Percentiles rank a stretch among this genome's conserved stretches.
Evolutionary conservation across 1,140 invertebrate genomes (phyloP).

Genomic region (Polypedilum pembai): DNA sequence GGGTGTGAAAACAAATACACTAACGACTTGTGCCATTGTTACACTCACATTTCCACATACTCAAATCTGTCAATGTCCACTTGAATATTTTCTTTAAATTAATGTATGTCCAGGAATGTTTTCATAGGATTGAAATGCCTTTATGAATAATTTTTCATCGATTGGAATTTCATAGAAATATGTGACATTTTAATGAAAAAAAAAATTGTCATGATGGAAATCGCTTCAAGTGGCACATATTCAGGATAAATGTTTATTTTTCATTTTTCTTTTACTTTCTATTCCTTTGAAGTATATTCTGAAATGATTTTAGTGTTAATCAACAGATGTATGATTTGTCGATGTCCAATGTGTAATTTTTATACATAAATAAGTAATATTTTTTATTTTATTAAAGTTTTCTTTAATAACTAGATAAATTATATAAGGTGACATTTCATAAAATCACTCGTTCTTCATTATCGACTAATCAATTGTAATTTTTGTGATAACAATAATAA

Average conservation of each 20-base stretch:
- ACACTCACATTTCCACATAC: background rate
- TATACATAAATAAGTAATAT: too few relatives aligned
- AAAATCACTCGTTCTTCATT: too few relatives aligned
- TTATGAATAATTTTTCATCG: slow-evolving; percentile 25
- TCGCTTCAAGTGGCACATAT: slow-evolving; percentile 17
- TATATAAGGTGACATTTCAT: too few relatives aligned
- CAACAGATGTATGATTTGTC: background rate
- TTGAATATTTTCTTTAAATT: slow-evolving; percentile 27
- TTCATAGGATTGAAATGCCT: slow-evolving; percentile 12
- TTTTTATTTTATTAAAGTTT: too few relatives aligned
- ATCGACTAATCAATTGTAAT: too few relatives aligned
- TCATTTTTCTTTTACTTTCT: background rate
- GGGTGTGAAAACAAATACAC: background rate
- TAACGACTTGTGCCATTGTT: too few relatives aligned
- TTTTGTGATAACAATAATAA: too few relatives aligned
- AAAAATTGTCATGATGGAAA: background rate
- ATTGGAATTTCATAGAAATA: background rate
- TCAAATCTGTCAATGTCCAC: slow-evolving; percentile 24
- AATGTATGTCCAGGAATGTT: slow-evolving; percentile 15
- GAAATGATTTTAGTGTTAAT: background rate
- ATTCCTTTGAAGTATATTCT: background rate
- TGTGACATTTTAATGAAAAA: background rate
- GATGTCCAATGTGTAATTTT: too few relatives aligned
- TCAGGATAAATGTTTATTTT: slow-evolving; percentile 3
- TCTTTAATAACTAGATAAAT: too few relatives aligned